These are phyloP conservation scores for Condylura cristata DNA, from an alignment of 2,113 vertebrate genomes.

Conservation along the genomic window DNA sequence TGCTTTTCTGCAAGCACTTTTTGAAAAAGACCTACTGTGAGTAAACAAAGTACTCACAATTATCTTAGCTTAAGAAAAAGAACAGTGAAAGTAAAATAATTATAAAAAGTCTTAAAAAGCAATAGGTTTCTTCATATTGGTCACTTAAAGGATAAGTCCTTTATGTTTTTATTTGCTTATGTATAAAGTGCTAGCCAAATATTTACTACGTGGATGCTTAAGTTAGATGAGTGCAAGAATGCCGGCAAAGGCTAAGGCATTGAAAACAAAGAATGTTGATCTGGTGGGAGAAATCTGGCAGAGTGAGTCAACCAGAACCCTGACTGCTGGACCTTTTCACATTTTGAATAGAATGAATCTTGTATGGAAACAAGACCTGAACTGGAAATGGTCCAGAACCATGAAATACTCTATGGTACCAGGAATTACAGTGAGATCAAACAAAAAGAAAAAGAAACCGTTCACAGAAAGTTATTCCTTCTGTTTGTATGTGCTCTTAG, in stretches of 20 bases:
- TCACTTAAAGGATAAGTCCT: constrained; percentile 13
- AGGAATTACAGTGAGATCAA: constrained; percentile 45
- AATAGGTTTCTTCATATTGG: not conserved
- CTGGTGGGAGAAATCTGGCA: constrained; percentile 35
- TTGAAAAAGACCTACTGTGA: constrained; percentile 16
- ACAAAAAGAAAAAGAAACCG: constrained; percentile 31
- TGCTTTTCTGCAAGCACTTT: constrained; percentile 32
- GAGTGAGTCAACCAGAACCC: constrained; percentile 36
- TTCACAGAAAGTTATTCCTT: not conserved
- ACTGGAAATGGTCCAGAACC: constrained; percentile 46
- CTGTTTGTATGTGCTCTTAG: not conserved
- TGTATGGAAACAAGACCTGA: constrained; percentile 55
- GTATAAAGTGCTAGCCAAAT: constrained; percentile 51
- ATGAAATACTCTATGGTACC: not conserved
- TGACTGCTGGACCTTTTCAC: constrained; percentile 54
- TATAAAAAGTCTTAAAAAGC: constrained; percentile 38
- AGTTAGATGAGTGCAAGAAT: constrained; percentile 18
- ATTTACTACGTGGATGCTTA: not conserved
- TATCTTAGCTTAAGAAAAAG: not conserved
- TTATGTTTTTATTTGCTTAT: constrained; percentile 51
- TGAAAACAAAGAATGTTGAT: constrained; percentile 53
- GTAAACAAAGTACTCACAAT: not conserved
- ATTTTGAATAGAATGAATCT: constrained; percentile 8
- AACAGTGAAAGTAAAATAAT: not conserved
- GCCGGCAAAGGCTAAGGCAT: not conserved